phyloP scores from a whole-genome alignment of 2,113 vertebrate genomes.

The Phoxinus phoxinus region DNA sequence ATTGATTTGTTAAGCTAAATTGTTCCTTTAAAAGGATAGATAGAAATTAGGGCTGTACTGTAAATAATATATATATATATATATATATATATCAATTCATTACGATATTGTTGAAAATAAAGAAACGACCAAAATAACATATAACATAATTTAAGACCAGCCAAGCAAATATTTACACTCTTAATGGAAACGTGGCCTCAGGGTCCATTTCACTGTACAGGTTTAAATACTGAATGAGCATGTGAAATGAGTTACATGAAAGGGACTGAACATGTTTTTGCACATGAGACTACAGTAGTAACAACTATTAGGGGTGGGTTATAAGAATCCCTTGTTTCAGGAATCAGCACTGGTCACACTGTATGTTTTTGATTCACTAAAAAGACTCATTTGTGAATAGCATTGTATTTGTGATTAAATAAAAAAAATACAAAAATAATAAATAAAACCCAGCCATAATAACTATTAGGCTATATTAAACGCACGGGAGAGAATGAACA shows the following conservation, averaged over 20 bases:
- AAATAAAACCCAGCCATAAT: background rate
- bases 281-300: background rate
- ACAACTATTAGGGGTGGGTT: background rate
- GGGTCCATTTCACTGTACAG: slow-evolving; percentile 13
- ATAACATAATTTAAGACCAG: background rate
- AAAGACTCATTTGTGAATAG: background rate
- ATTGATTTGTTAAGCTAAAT: background rate
- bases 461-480: background rate
- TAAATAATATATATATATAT: no score
- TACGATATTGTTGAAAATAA: background rate
- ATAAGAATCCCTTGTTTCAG: background rate
- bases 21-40: background rate
- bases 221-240: slow-evolving; percentile 3
- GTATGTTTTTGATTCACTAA: background rate
- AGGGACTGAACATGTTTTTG: background rate
- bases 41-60: background rate
- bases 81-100: background rate
- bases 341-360: background rate
- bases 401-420: background rate
- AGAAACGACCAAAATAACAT: background rate
- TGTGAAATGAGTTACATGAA: slow-evolving; percentile 25
- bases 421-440: no score
- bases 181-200: background rate
- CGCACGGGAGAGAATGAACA: background rate
- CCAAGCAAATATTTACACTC: background rate